Evolutionary conservation across 2,113 vertebrate genomes (phyloP), one percentile per base, ranked within the genome.

Genomic region (Sturnus vulgaris): DNA sequence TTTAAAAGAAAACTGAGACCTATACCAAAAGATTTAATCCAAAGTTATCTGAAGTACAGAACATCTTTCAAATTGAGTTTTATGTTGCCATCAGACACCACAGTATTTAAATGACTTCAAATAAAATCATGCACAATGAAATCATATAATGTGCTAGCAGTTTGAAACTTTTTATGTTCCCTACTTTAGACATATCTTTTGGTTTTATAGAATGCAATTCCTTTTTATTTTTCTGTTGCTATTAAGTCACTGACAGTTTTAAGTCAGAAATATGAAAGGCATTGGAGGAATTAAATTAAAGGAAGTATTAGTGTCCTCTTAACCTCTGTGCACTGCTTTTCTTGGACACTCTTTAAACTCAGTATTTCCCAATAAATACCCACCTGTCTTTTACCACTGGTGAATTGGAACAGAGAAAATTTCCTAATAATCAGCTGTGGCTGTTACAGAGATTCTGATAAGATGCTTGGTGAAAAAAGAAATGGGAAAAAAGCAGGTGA

Each of bases 401-500:
- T n/a, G 7, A 70, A 56, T 40, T 56, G 68, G 35, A 66, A 53
- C 11, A 57, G 40, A 57, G 4, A 77, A 71, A 40, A 53, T n/a
- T 77, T 85, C 20, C 37, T 61, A 57, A 28, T 17, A 10, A 82
- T 44, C 6, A 75, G 16, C 25, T 2, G 10, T 11, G 4, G 23
- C 5, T n/a, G 4, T 14, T 47, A 66, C 11, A 56, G 15, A 46
- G 9, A 44, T 66, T 80, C 57, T 55, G 17, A 40, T 31, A 64
- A 64, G 28, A 66, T 31, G 3, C 5, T 24, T 84, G 31, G 11
- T 37, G 13, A 71, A 82, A 88, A 73, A 78, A 63, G n/a, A 86
- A 59, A 1, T n/a, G 3, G 1, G 3, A 2, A 20, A 69, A 59
- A 30, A 0, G 22, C 18, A 72, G 21, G 5, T n/a, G 30, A 79